Conservation (phyloP, 2,797 vertebrate genomes). For the Aratinga solstitialis region DNA sequence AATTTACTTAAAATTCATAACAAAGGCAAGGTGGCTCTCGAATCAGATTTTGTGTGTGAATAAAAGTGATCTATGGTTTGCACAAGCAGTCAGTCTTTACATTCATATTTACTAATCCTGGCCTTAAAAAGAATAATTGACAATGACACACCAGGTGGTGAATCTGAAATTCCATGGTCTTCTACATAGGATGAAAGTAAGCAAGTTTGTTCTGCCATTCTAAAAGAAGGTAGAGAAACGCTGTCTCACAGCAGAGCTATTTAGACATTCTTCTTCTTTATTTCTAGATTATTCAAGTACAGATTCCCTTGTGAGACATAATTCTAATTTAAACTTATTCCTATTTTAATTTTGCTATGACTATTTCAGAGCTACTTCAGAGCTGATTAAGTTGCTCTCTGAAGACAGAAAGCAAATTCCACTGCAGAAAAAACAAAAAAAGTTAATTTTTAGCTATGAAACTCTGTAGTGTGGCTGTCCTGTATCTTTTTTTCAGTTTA, state of each 20-base stretch:
- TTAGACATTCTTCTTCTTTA: neutral
- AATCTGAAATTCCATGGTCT: neutral
- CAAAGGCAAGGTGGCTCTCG: neutral
- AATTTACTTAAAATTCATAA: neutral
- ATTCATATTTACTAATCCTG: neutral
- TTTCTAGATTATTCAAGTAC: neutral
- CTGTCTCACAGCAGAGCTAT: neutral
- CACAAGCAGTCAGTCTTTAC: neutral
- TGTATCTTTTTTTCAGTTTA: neutral
- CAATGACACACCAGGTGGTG: neutral
- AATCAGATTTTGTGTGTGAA: neutral
- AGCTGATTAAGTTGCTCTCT: neutral
- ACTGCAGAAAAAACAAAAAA: neutral
- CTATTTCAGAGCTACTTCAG: neutral
- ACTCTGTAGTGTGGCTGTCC: neutral
- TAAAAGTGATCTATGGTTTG: neutral
- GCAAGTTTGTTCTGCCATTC: neutral
- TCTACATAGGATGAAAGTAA: neutral
- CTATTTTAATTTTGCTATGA: neutral
- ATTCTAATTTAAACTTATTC: neutral
- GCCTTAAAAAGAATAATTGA: neutral
- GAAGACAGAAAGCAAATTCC: neutral
- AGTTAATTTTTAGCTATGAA: neutral
- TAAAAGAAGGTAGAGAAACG: neutral
- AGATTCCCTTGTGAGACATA: neutral